Conservation (phyloP, 2,113 vertebrate genomes). For the Phylloscopus trochiloides region DNA sequence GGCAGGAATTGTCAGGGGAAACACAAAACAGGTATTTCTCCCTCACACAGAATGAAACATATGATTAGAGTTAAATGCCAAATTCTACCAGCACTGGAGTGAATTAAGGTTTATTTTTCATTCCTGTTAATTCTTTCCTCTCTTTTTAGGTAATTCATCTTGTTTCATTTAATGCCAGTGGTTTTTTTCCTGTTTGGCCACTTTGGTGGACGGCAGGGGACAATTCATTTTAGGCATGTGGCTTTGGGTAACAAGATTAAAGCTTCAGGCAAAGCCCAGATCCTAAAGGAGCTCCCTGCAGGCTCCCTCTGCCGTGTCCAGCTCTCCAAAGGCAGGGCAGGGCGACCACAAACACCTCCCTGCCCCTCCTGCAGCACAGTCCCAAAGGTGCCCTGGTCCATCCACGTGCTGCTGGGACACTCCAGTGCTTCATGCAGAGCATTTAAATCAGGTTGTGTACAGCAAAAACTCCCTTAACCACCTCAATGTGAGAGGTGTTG, state of each 20-base stretch:
- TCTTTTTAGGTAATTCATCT: neutral
- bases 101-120: neutral
- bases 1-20: constrained; percentile 16
- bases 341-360: neutral
- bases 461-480: accelerated
- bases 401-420: accelerated
- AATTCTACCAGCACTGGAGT: neutral
- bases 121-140: neutral
- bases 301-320: accelerated
- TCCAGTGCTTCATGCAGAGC: accelerated
- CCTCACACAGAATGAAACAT: neutral
- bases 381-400: neutral
- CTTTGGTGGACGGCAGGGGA: neutral
- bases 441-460: accelerated
- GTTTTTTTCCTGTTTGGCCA: neutral
- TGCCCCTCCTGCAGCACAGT: neutral
- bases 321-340: neutral
- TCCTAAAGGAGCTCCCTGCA: accelerated
- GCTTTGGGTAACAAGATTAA: neutral
- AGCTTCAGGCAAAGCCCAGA: neutral
- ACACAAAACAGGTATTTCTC: neutral
- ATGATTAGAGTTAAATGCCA: neutral
- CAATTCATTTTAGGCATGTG: neutral
- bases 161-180: neutral
- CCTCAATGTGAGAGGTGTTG: accelerated